These are phyloP conservation scores for Drosophila niveifrons DNA, from an alignment of 2,888 invertebrate genomes.

Conservation along the genomic window DNA sequence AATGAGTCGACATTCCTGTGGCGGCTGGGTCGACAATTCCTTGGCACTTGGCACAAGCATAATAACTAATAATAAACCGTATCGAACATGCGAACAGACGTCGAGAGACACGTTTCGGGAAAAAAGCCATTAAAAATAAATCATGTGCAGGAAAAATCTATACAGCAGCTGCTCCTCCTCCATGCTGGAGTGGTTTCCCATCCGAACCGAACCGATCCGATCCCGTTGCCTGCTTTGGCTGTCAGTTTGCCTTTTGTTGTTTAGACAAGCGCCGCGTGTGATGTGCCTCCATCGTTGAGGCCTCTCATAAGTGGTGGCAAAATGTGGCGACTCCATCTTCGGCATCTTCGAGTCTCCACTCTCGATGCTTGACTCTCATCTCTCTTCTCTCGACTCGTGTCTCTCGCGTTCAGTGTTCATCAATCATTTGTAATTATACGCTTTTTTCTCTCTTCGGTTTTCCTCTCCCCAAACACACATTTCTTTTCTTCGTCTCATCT, in stretches of 20 bases:
- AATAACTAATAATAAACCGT: conserved; percentile 68
- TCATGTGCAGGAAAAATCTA: conserved; percentile 50
- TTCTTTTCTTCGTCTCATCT: conserved; percentile 13
- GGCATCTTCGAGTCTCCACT: conserved; percentile 1
- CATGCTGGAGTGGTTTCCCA: conserved; percentile 24
- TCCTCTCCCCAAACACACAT: conserved; percentile 19
- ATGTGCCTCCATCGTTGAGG: conserved; percentile 63
- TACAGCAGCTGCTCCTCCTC: conserved; percentile 48
- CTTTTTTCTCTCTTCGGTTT: conserved; percentile 21
- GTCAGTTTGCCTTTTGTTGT: conserved; percentile 42
- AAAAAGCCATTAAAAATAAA: conserved; percentile 69
- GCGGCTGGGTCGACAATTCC: conserved; percentile 45
- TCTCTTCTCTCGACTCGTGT: neutral
- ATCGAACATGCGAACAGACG: conserved; percentile 36
- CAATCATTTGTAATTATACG: conserved; percentile 74
- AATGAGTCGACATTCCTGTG: conserved; percentile 50
- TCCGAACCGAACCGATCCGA: conserved; percentile 12
- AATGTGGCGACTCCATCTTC: conserved; percentile 13
- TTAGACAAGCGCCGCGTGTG: conserved; percentile 70
- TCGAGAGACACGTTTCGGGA: conserved; percentile 48
- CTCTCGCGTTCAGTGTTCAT: conserved; percentile 51
- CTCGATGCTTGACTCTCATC: neutral
- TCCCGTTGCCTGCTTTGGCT: conserved; percentile 16
- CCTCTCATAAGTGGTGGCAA: conserved; percentile 23
- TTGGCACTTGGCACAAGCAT: conserved; percentile 50